These are phyloP conservation scores for Paraplagusia blochii DNA, from an alignment of 2,113 vertebrate genomes.

Conservation along the genomic window DNA sequence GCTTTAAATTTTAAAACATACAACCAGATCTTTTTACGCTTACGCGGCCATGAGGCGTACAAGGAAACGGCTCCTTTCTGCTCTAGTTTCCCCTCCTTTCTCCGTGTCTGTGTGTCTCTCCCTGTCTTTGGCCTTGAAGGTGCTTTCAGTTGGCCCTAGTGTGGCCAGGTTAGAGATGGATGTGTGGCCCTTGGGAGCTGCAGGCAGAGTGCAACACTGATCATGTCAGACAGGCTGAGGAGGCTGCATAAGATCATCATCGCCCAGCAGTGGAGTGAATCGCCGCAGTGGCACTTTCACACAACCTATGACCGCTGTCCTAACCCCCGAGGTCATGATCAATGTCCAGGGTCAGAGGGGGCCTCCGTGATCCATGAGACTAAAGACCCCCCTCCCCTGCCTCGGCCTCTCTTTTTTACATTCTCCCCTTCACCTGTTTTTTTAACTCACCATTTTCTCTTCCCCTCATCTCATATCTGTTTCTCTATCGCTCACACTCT, in stretches of 20 bases:
- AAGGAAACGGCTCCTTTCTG: conserved; percentile 42
- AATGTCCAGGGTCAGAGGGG: conserved; percentile 72
- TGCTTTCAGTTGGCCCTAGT: conserved; percentile 63
- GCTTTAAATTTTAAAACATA: conserved; percentile 43
- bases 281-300: conserved; percentile 71
- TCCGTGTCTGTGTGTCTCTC: conserved; percentile 42
- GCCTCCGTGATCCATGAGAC: conserved; percentile 56
- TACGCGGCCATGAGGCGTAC: conserved; percentile 26
- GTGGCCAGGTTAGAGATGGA: conserved; percentile 58
- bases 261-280: conserved; percentile 71
- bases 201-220: conserved; percentile 65
- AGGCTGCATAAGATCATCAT: conserved; percentile 72
- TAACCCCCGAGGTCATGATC: conserved; percentile 69
- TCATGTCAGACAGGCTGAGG: conserved; percentile 68
- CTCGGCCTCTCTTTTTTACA: conserved; percentile 12
- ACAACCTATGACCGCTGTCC: conserved; percentile 72
- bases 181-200: conserved; percentile 66
- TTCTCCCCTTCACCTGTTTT: conserved; percentile 3
- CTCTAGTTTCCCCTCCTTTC: conserved; percentile 51
- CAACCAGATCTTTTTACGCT: conserved; percentile 26
- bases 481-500: conserved; percentile 55
- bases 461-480: conserved; percentile 50
- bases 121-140: conserved; percentile 58
- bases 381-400: conserved; percentile 28
- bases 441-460: conserved; percentile 1